Evolutionary conservation across 2,113 vertebrate species (phyloP), one percentile per base, ranked within the genome.

Genomic region (Deroptyus accipitrinus): DNA sequence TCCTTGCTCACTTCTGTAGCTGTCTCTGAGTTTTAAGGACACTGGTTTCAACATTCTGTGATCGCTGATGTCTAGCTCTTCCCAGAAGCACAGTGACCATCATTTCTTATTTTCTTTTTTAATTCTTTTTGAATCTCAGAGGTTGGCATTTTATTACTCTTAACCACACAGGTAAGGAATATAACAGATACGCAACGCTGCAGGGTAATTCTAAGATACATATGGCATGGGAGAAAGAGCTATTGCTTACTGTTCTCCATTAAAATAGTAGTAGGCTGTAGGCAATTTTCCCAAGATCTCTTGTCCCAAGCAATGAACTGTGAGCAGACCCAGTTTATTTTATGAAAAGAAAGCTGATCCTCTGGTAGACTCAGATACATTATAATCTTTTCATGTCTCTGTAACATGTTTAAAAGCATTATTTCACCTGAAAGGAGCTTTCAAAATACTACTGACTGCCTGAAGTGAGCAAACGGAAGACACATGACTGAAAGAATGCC

Each of bases 181-280:
- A 1, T 24, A 75, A 59, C 4, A 5, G 44, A 31, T 22, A 20
- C 0, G 3, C 49, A 55, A 35, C 11, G 8, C 7, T 17, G 20
- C 30, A 86, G 27, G 37, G 39, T 33, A 55, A 33, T 46, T 55
- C 35, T 27, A 61, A 72, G 42, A 42, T 51, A 55, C 57, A 68
- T 15, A 39, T 79, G 31, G 44, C n/a, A 79, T 11, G 6, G 59
- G 39, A 59, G 33, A 78, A 59, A 24, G 10, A n/a, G 55, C 25
- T 49, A 27, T 3, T 25, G 39, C 51, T 75, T 82, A 7, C 13
- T 62, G 46, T 35, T 72, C 13, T 64, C 63, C 48, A 55, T 39
- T 23, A 17, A 10, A 72, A 15, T 1, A 3, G n/a, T 8, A 42
- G 8, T 0, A 20, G 41, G 33, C 24, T 9, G 16, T 14, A 62